Conservation (phyloP, 2,113 vertebrate genomes). For the Fregetta grallaria region DNA sequence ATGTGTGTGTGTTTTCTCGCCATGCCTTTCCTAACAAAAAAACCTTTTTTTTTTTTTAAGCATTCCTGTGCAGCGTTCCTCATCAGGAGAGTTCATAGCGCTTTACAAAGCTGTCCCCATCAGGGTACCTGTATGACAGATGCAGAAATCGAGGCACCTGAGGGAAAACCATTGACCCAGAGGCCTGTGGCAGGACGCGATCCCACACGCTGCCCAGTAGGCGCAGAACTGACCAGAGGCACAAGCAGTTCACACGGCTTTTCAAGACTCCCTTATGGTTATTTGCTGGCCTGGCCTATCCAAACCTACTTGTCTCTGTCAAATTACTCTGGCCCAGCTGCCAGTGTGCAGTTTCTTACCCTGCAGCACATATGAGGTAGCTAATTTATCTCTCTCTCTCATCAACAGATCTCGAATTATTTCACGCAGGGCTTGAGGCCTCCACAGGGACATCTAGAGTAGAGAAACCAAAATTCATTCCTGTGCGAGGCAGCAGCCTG, state of each 20-base stretch:
- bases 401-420: conserved; percentile 19
- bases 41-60: background rate
- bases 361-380: background rate
- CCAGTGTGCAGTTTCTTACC: background rate
- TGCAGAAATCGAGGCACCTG: background rate
- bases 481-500: background rate
- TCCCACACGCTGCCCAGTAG: background rate
- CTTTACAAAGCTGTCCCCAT: background rate
- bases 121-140: background rate
- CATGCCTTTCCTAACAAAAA: background rate
- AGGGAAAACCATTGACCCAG: background rate
- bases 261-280: background rate
- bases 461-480: background rate
- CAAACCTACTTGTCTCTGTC: background rate
- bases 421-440: background rate
- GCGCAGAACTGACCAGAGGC: background rate
- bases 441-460: background rate
- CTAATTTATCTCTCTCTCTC: conserved; percentile 18
- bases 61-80: background rate
- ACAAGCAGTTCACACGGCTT: background rate
- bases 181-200: fast-evolving
- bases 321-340: background rate
- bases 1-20: background rate
- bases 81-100: background rate
- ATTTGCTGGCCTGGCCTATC: background rate